Percentiles rank a stretch among this genome's conserved stretches.
Evolutionary conservation across 2,888 invertebrate genomes (phyloP).

Genomic region (Anoncus sp.): DNA sequence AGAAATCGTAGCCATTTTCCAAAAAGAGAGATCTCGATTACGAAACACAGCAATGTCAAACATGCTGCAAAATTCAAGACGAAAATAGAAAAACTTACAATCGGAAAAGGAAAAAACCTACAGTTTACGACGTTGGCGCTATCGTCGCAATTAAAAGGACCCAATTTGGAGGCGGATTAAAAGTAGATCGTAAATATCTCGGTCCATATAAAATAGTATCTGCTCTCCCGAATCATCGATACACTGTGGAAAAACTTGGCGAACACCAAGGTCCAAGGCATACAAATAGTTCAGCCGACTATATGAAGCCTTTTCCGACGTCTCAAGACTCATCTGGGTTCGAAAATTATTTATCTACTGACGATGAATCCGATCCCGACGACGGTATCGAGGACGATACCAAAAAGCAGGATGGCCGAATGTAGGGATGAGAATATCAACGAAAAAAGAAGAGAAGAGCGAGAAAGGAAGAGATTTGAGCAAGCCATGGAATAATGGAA

Average conservation of each 20-base stretch:
- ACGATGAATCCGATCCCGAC: background rate
- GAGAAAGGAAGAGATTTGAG: too few species aligned
- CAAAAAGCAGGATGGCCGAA: background rate
- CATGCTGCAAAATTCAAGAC: conserved; percentile 17
- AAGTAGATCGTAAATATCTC: conserved; percentile 1
- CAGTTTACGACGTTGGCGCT: background rate
- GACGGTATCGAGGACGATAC: conserved; percentile 7
- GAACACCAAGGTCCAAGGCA: background rate
- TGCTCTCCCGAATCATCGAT: background rate
- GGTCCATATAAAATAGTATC: conserved; percentile 5
- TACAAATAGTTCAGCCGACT: background rate
- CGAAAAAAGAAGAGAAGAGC: too few species aligned
- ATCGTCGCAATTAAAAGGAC: conserved; percentile 9
- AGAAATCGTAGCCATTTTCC: background rate
- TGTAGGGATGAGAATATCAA: too few species aligned
- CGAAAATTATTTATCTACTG: background rate
- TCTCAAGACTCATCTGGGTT: background rate
- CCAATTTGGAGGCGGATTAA: background rate
- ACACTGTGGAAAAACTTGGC: background rate
- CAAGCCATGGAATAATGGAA: too few species aligned
- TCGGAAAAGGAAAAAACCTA: conserved; percentile 11
- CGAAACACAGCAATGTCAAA: too few species aligned
- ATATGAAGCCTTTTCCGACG: background rate
- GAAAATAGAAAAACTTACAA: conserved; percentile 20
- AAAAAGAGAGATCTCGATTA: too few species aligned